Evolutionary conservation across 1,140 invertebrate species (phyloP).

Genomic region (Mercenaria mercenaria): DNA sequence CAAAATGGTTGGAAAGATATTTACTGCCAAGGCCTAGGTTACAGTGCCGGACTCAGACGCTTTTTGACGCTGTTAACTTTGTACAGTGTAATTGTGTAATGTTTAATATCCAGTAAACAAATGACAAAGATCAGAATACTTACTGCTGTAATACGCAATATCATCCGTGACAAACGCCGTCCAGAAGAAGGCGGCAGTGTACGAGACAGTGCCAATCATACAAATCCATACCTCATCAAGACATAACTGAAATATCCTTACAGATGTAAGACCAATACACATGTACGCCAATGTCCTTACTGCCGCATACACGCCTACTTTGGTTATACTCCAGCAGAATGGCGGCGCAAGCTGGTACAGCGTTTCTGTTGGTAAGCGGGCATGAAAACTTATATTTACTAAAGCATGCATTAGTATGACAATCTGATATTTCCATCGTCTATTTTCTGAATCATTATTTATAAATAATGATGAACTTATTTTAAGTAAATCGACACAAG

Average conservation of each 20-base stretch:
- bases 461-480: slow-evolving; percentile 29
- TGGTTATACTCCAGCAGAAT: slow-evolving; percentile 47
- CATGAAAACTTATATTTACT: neutral
- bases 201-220: slow-evolving; percentile 33
- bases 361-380: slow-evolving; percentile 35
- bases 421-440: slow-evolving; percentile 54
- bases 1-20: too few species aligned
- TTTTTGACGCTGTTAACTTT: too few species aligned
- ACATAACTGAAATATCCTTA: slow-evolving; percentile 21
- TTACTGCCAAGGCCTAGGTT: too few species aligned
- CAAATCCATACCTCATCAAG: slow-evolving; percentile 31
- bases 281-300: neutral
- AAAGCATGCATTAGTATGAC: slow-evolving; percentile 12
- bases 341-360: slow-evolving; percentile 47
- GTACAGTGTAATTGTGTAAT: too few species aligned
- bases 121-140: too few species aligned
- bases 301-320: slow-evolving; percentile 36
- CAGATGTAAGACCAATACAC: slow-evolving; percentile 32
- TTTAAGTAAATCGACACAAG: slow-evolving; percentile 11
- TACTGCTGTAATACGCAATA: slow-evolving; percentile 22
- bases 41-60: too few species aligned
- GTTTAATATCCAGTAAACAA: too few species aligned
- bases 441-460: slow-evolving; percentile 35
- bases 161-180: slow-evolving; percentile 48
- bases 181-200: slow-evolving; percentile 47